A percentile compares a stretch with the other conserved stretches of the same genome.
Conservation (phyloP, 2,797 vertebrate species). For the Pelodytes ibericus region DNA sequence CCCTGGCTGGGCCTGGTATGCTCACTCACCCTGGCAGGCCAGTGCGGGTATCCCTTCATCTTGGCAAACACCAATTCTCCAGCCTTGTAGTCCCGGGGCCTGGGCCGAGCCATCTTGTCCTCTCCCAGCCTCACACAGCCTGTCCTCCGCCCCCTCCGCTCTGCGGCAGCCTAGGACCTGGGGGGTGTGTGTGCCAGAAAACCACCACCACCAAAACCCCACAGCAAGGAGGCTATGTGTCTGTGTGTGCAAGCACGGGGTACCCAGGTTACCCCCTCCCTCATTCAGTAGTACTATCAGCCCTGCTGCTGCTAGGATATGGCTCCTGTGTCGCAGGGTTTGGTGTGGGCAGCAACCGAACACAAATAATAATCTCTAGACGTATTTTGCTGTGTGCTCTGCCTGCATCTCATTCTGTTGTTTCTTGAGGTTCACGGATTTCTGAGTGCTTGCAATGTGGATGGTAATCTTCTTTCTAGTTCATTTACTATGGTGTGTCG, state of each 20-base stretch:
- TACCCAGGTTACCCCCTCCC: constrained; percentile 41
- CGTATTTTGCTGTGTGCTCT: not conserved
- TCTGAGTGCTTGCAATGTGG: not conserved
- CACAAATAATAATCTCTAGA: constrained; percentile 47
- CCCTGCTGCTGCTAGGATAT: constrained; percentile 51
- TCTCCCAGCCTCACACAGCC: constrained; percentile 31
- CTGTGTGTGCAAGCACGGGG: constrained; percentile 19
- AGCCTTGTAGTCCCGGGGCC: constrained; percentile 91
- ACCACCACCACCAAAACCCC: constrained; percentile 31
- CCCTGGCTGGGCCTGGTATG: constrained; percentile 41
- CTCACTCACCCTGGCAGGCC: constrained; percentile 92
- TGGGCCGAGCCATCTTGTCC: constrained; percentile 85
- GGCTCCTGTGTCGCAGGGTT: constrained; percentile 63
- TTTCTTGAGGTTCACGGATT: constrained; percentile 29
- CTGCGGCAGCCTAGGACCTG: constrained; percentile 60
- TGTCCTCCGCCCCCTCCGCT: constrained; percentile 54
- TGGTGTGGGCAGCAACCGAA: constrained; percentile 67
- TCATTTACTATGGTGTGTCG: no score
- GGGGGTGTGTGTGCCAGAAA: constrained; percentile 37
- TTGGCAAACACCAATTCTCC: constrained; percentile 93
- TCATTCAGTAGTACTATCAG: constrained; percentile 35
- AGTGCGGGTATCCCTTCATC: constrained; percentile 95
- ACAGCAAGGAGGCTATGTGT: constrained; percentile 20
- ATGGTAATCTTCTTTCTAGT: no score
- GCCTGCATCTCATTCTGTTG: not conserved